Conservation (phyloP, 2,113 vertebrate genomes). For the Acrocephalus arundinaceus region DNA sequence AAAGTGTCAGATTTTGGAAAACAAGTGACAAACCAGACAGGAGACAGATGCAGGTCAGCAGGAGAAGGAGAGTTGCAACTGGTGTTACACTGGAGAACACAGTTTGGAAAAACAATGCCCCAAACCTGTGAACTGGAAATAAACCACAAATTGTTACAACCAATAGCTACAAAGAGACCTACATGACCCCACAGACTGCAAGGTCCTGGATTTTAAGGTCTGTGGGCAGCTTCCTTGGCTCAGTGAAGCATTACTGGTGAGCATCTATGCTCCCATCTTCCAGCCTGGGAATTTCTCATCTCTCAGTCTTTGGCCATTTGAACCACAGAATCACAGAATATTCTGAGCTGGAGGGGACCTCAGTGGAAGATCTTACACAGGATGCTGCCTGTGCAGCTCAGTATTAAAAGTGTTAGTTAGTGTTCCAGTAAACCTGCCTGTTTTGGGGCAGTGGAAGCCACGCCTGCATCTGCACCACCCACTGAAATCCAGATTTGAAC, state of each 20-base stretch:
- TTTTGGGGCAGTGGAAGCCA: neutral
- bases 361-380: neutral
- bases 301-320: neutral
- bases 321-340: neutral
- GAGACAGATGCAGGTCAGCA: neutral
- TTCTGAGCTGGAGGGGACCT: neutral
- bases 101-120: neutral
- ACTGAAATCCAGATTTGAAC: neutral
- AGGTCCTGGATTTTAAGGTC: neutral
- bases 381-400: neutral
- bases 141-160: neutral
- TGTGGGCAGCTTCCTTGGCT: neutral
- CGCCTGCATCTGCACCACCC: neutral
- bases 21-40: neutral
- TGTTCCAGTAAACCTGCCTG: neutral
- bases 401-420: neutral
- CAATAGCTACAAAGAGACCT: neutral
- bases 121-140: neutral
- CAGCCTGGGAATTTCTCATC: neutral
- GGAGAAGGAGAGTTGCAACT: neutral
- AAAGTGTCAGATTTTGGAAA: neutral
- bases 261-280: rapidly evolving
- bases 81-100: neutral
- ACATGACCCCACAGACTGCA: neutral
- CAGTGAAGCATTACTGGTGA: neutral